phyloP scores from a whole-genome alignment of 2,797 vertebrate species.

The Phrynocephalus guinanensis region DNA sequence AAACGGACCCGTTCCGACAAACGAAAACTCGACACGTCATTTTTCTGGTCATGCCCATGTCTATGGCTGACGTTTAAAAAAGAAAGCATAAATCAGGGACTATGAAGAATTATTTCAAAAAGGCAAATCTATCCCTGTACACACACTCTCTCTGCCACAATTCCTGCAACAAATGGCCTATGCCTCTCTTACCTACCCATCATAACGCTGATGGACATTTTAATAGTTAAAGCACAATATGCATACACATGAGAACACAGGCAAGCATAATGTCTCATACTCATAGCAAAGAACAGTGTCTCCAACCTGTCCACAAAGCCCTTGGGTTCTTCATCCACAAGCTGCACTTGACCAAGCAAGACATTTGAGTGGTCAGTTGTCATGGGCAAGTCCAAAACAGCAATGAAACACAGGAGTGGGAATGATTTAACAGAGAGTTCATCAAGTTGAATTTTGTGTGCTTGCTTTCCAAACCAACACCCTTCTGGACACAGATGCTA shows the following conservation, averaged over 20 bases:
- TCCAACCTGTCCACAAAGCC: too few species aligned
- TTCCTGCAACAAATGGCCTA: background rate
- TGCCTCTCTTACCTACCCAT: background rate
- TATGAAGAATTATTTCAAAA: background rate
- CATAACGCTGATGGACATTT: background rate
- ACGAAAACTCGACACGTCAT: too few species aligned
- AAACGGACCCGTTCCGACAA: too few species aligned
- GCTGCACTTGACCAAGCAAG: background rate
- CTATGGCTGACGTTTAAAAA: background rate
- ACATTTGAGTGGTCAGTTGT: background rate
- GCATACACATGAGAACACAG: accelerated
- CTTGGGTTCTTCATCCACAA: too few species aligned
- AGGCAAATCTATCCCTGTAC: background rate
- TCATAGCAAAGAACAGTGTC: too few species aligned
- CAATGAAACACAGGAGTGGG: background rate
- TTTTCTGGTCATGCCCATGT: too few species aligned
- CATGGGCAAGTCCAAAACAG: slow-evolving; percentile 19
- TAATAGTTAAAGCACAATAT: background rate
- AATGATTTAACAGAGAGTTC: slow-evolving; percentile 38
- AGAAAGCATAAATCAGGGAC: background rate
- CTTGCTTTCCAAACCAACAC: slow-evolving; percentile 59
- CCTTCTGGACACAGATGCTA: slow-evolving; percentile 52
- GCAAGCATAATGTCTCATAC: background rate
- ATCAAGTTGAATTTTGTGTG: background rate
- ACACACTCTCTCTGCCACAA: too few species aligned